These are phyloP conservation scores for Drosophila cognata DNA, from an alignment of 2,888 invertebrate genomes.

Conservation along the genomic window DNA sequence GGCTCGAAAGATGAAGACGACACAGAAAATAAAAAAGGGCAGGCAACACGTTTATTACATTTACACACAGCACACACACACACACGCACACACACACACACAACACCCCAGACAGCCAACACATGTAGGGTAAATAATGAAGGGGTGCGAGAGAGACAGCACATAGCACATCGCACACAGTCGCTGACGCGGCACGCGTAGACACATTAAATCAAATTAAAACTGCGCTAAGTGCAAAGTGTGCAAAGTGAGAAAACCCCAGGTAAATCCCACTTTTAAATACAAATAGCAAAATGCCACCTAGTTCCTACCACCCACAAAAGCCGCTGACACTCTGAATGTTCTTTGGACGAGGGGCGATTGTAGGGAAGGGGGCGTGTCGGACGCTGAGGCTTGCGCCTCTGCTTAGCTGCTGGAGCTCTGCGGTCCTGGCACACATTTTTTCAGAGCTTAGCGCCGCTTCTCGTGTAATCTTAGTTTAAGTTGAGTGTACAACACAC, in stretches of 20 bases:
- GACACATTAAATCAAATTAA: slow-evolving; percentile 82
- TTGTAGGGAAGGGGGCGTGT: slow-evolving; percentile 23
- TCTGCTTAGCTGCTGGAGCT: background rate
- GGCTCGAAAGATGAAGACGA: slow-evolving; percentile 33
- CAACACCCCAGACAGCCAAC: slow-evolving; percentile 24
- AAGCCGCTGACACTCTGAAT: slow-evolving; percentile 33
- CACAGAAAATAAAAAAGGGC: background rate
- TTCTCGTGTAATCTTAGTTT: slow-evolving; percentile 76
- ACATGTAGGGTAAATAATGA: slow-evolving; percentile 10
- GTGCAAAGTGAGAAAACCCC: slow-evolving; percentile 71
- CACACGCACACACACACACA: slow-evolving; percentile 2
- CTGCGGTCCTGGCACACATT: slow-evolving; percentile 66
- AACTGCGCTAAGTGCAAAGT: slow-evolving; percentile 69
- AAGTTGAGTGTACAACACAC: slow-evolving; percentile 74
- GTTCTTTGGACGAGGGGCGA: background rate
- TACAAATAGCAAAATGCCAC: slow-evolving; percentile 69
- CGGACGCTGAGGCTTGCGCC: slow-evolving; percentile 28
- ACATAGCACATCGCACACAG: slow-evolving; percentile 25
- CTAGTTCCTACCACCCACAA: slow-evolving; percentile 4
- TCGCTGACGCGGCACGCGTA: slow-evolving; percentile 64
- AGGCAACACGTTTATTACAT: slow-evolving; percentile 38
- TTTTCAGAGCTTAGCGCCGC: slow-evolving; percentile 66
- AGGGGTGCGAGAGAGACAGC: slow-evolving; percentile 22
- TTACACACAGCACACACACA: slow-evolving; percentile 26
- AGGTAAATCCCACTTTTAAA: slow-evolving; percentile 78